Base-by-base conservation (phyloP, 2,888 invertebrate genomes). In the Stenchaetothrips biformis region DNA sequence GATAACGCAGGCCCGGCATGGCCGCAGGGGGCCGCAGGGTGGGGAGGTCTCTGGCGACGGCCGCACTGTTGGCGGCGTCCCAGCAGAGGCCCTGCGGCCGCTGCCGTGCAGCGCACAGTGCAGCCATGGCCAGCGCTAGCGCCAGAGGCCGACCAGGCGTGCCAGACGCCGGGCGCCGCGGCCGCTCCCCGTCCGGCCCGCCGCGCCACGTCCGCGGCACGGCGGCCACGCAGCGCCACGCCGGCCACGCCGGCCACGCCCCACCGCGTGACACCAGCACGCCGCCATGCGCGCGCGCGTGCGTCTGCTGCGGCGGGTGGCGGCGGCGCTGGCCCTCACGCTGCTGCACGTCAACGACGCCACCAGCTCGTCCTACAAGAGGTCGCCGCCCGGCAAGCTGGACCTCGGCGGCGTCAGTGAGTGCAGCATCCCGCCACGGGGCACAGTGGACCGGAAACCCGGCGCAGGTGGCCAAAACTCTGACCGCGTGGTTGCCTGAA, bases 111-210 rank as follows among this genome's bases (percentile, higher is more conserved):
- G 37, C 4, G 37, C 53, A 53, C 53, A 18, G 53, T 11, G 53
- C 53, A 53, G 53, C 16, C 53, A 53, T 53, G 53, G 53, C 18
- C 53, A 53, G 53, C 13, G 53, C 53, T 18, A 13, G 53, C 37
- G 53, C 13, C 16, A 13, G 53, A 53, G 53, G 53, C 53, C 37
- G 37, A 37, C 37, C 4, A 53, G 53, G 53, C 53, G 53, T 18
- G 53, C 18, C 67, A 74, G 25, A 21, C 67, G 67, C 25, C 21
- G 67, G 67, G 67, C n/a, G 67, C 67, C 67, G 67, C 67, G 21
- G 21, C 21, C 67, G 67, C 67, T 7, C 25, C 21, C 3, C 67
- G 2, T 9, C 67, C 2, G 67, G 67, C 67, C 67, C 67, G 25
- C n/a, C 67, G 21, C n/a, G 67, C 67, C 67, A 18, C 18, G 53